phyloP scores from a whole-genome alignment of 1,140 invertebrate species.

The Procambarus clarkii region DNA sequence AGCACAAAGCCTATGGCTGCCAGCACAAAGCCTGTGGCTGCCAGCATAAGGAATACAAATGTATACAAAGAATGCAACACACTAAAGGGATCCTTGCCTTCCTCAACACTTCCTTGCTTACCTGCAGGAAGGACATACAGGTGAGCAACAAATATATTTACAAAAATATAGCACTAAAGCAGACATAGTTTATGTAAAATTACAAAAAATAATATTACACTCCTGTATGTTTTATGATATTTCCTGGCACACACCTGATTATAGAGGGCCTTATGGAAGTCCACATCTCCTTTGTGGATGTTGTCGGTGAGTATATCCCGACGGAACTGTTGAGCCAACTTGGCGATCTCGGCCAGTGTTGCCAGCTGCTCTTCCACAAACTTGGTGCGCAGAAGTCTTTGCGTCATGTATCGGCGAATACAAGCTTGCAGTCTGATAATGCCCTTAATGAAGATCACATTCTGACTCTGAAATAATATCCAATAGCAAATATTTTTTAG shows the following conservation, averaged over 20 bases:
- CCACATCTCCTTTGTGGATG: slow-evolving; percentile 68
- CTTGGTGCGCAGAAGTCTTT: slow-evolving; percentile 46
- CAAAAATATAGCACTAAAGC: no score
- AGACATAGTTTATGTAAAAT: no score
- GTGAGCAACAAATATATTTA: no score
- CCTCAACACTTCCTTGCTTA: no score
- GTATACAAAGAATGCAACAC: no score
- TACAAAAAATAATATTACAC: no score
- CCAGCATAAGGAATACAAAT: no score
- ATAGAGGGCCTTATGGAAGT: slow-evolving; percentile 70
- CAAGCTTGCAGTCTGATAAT: slow-evolving; percentile 62
- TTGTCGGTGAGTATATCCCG: slow-evolving; percentile 70
- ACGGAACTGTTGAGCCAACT: slow-evolving; percentile 70
- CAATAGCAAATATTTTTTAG: neutral
- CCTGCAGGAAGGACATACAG: no score
- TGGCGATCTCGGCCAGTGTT: slow-evolving; percentile 67
- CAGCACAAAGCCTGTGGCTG: no score
- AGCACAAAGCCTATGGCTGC: no score
- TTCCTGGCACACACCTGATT: slow-evolving; percentile 52
- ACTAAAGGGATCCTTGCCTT: no score
- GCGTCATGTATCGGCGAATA: slow-evolving; percentile 49
- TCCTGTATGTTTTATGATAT: no score
- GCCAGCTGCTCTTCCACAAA: slow-evolving; percentile 67
- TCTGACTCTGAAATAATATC: slow-evolving; percentile 13
- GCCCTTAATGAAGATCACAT: slow-evolving; percentile 39